Conservation (phyloP, 2,113 vertebrate genomes). For the Urocolius indicus region DNA sequence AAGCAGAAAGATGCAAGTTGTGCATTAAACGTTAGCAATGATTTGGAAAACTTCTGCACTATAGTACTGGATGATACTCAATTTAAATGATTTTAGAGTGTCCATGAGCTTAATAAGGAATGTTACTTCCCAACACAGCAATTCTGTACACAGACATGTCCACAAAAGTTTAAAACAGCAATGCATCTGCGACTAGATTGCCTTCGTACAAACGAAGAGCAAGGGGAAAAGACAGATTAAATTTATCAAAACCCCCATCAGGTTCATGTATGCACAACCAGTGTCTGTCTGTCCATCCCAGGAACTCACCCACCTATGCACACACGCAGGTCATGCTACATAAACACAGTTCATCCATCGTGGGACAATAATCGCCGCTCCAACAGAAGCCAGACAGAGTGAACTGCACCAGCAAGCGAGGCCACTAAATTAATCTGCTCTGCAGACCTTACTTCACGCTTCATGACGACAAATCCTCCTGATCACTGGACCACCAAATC, state of each 20-base stretch:
- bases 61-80: slow-evolving; percentile 17
- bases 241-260: background rate
- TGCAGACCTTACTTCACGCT: background rate
- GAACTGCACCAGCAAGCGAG: background rate
- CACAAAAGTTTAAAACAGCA: background rate
- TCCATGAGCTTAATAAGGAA: background rate
- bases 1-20: slow-evolving; percentile 54
- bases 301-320: background rate
- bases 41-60: slow-evolving; percentile 28
- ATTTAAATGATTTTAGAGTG: background rate
- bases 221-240: background rate
- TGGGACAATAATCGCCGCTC: background rate
- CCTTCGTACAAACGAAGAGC: background rate
- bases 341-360: background rate
- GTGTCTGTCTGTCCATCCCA: background rate
- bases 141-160: background rate
- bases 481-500: background rate
- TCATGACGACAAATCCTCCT: background rate
- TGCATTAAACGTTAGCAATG: background rate
- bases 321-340: background rate
- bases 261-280: background rate
- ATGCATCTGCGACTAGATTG: background rate
- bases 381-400: accelerated
- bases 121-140: background rate
- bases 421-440: background rate